Conservation (phyloP, 1,140 invertebrate species). For the Physella acuta region DNA sequence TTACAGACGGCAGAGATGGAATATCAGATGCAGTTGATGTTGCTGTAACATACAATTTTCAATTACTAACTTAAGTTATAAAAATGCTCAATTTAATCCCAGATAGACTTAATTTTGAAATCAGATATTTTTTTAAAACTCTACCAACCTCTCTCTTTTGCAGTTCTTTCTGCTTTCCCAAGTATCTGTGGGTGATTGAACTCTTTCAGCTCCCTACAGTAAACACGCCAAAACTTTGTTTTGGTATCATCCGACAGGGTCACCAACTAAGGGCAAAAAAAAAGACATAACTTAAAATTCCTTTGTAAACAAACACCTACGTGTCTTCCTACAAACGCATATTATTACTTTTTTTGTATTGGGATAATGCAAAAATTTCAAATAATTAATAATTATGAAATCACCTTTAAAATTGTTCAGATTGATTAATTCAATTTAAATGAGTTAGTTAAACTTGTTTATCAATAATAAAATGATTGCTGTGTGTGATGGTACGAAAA, state of each 20-base stretch:
- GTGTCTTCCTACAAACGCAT: too few relatives aligned
- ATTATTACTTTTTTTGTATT: too few relatives aligned
- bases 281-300: not conserved
- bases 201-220: slow-evolving; percentile 25
- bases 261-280: slow-evolving; percentile 64
- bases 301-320: not conserved
- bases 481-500: too few relatives aligned
- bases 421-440: too few relatives aligned
- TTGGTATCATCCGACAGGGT: slow-evolving; percentile 80
- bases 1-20: not conserved
- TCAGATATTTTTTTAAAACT: not conserved
- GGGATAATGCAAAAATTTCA: too few relatives aligned
- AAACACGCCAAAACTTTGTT: slow-evolving; percentile 73
- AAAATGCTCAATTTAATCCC: too few relatives aligned
- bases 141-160: slow-evolving; percentile 36
- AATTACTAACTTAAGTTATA: too few relatives aligned
- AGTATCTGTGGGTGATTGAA: slow-evolving; percentile 24
- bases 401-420: not conserved
- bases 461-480: too few relatives aligned
- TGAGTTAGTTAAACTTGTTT: too few relatives aligned
- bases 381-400: too few relatives aligned
- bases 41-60: not conserved
- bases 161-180: slow-evolving; percentile 35
- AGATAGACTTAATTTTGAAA: not conserved
- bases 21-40: not conserved